Evolutionary conservation across 2,797 vertebrate species (phyloP), one percentile per base, ranked within the genome.

Genomic region (Octomys mimax): DNA sequence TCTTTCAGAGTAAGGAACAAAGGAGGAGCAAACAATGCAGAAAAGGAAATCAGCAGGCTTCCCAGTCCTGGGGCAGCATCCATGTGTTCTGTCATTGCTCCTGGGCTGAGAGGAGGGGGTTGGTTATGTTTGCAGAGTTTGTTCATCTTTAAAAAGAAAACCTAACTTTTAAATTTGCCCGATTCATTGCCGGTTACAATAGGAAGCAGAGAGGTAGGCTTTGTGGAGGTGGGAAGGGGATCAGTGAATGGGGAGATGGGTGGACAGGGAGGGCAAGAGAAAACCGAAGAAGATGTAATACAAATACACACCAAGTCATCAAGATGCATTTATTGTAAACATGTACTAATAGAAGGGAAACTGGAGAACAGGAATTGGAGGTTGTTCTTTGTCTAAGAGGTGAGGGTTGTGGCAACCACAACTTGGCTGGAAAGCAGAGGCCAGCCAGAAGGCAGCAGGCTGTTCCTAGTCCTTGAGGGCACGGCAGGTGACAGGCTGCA

Each of bases 381-480:
- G 84, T 61, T 19, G n/a, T 31, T 11, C 0, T 33, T 31, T 28
- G 28, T 66, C 59, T 68, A 22, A 75, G 24, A 36, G 21, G 49
- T 7, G 26, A 11, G 26, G 12, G 0, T 61, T 39, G 75, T 8
- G 28, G 54, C 54, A 66, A 7, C 14, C 77, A 39, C 6, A n/a
- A 6, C 10, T 11, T 24, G 54, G 24, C 3, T 49, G 54, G 57
- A 70, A 28, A 79, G 16, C 12, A 66, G 77, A 59, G 49, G 52
- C 18, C 14, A 33, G 6, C 59, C 0, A 11, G 28, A 52, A 57
- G 26, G 10, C 0, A 5, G 4, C 8, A 61, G n/a, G 5, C 22
- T 26, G 46, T 3, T 24, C 31, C 52, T 64, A 12, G 68, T 22
- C 22, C 42, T 59, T 26, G 0, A 78, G 73, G 21, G 39, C 10